Conservation (phyloP, 2,888 invertebrate genomes). For the Scaptomyza caliginosa region DNA sequence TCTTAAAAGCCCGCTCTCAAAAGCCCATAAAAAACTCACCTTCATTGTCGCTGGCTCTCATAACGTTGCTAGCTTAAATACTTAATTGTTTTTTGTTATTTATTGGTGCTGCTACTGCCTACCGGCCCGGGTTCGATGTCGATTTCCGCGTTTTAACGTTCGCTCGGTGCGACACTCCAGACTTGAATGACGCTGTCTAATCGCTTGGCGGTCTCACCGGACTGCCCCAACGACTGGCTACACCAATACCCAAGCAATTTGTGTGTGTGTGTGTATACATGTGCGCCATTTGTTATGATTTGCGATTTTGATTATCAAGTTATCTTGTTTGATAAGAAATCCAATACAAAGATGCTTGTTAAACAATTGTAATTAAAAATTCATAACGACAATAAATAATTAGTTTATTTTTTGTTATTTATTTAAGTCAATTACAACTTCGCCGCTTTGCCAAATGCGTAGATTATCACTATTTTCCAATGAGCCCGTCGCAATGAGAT, state of each 20-base stretch:
- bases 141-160: slow-evolving; percentile 43
- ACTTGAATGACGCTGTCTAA: slow-evolving; percentile 99
- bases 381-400: slow-evolving; percentile 9
- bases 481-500: slow-evolving; percentile 99
- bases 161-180: slow-evolving; percentile 92
- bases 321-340: slow-evolving; percentile 39
- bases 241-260: background rate
- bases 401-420: slow-evolving; percentile 4
- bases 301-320: slow-evolving; percentile 44
- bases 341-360: slow-evolving; percentile 2
- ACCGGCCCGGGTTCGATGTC: slow-evolving; percentile 10
- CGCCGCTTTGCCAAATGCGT: slow-evolving; percentile 99
- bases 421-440: slow-evolving; percentile 75
- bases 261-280: background rate
- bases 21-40: slow-evolving; percentile 38
- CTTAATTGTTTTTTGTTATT: slow-evolving; percentile 4
- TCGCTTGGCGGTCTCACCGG: slow-evolving; percentile 96
- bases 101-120: background rate
- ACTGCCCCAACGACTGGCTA: slow-evolving; percentile 6
- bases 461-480: slow-evolving; percentile 99
- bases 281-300: slow-evolving; percentile 30
- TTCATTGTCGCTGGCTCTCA: slow-evolving; percentile 57
- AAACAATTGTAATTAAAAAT: slow-evolving; percentile 13
- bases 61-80: slow-evolving; percentile 19
- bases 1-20: background rate